Conservation (phyloP, 1,140 invertebrate genomes). For the Drosophila sulfurigaster region DNA sequence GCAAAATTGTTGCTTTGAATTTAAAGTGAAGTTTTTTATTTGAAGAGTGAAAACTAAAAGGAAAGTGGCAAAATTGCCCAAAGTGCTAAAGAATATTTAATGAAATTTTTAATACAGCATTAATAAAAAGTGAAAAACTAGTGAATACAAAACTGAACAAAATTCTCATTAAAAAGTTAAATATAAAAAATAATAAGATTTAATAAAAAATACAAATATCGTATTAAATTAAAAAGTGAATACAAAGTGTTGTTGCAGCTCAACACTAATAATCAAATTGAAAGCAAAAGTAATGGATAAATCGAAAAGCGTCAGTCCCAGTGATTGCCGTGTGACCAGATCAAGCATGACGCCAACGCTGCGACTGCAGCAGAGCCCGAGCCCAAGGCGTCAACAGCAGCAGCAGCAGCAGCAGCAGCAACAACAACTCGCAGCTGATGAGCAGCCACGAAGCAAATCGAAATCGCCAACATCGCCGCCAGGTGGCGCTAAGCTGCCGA, state of each 20-base stretch:
- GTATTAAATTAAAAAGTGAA: slow-evolving; percentile 5
- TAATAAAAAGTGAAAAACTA: no score
- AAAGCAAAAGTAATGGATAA: slow-evolving; percentile 63
- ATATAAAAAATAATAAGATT: no score
- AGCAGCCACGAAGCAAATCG: slow-evolving; percentile 40
- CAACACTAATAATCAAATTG: slow-evolving; percentile 6
- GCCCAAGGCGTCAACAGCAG: slow-evolving; percentile 49
- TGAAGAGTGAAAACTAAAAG: no score
- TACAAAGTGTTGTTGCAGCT: background rate
- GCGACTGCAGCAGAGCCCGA: slow-evolving; percentile 42
- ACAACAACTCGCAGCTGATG: slow-evolving; percentile 16
- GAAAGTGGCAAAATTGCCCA: no score
- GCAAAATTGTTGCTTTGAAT: no score
- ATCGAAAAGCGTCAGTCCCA: slow-evolving; percentile 67
- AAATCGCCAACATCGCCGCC: slow-evolving; percentile 56
- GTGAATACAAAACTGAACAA: no score
- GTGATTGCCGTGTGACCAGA: slow-evolving; percentile 76
- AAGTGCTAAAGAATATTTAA: no score
- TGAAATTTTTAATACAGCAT: no score
- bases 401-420: slow-evolving; percentile 52
- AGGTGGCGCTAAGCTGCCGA: slow-evolving; percentile 46
- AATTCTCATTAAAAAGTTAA: no score
- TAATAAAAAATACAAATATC: no score
- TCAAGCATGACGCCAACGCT: slow-evolving; percentile 73
- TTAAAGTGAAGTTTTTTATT: no score